Evolutionary conservation across 2,888 invertebrate genomes (phyloP), one percentile per base, ranked within the genome.

Genomic region (Dasysyrphus tricinctus): DNA sequence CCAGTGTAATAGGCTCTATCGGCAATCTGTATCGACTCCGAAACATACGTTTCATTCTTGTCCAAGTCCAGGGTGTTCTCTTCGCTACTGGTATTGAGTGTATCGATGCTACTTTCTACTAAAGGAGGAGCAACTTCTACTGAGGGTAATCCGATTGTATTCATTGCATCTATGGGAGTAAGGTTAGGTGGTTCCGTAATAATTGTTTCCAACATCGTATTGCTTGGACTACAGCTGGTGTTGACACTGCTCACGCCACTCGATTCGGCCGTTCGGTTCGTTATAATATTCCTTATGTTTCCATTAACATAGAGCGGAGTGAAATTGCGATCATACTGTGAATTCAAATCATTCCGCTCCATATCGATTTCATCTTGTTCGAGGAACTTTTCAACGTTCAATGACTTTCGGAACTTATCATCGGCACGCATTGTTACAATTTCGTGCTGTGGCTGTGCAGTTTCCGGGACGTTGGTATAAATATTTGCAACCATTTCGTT

Each of bases 391-490:
- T 90, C 90, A 7, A 91, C 90, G 57, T 90, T 89, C 61, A 90
- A 77, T 8, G 91, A 80, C 77, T 88, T 88, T 5, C 91, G 78
- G 77, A 92, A 89, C 79, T 92, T 92, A 51, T 89, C 90, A 74
- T 89, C 89, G 8, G 89, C 88, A 3, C 89, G 88, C 89, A 90
- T 89, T 44, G 89, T 90, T 14, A 93, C 91, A 0, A 94, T 90
- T 89, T 94, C 94, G 88, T 95, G 95, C 89, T 94, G 94, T 0
- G 95, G 95, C 34, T 94, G 93, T 88, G 93, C 92, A 0, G 94
- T 95, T 90, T 95, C 95, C 0, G 94, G 94, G 0, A 95, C 94
- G 84, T 95, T 95, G 0, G 95, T 95, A 88, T 95, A 95, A 57
- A 95, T 95, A 88, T 95, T 95, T 91, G 94, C 94, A 9, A 94